Conservation (phyloP, 2,113 vertebrate species). For the Cichladusa arquata region DNA sequence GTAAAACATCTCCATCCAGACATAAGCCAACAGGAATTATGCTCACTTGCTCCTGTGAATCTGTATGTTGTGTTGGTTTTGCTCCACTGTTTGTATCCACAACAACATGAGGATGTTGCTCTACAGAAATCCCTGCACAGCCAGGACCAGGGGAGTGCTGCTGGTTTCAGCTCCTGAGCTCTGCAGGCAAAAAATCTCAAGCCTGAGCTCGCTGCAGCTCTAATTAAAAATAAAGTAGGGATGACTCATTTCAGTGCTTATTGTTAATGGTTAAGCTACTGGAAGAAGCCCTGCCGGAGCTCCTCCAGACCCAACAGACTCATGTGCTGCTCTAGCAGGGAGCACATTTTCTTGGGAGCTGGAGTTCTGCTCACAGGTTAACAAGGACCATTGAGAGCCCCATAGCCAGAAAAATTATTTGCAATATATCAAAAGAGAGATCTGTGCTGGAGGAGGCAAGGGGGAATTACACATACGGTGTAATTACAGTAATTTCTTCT, state of each 20-base stretch:
- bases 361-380: background rate
- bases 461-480: background rate
- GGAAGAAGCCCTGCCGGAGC: conserved; percentile 23
- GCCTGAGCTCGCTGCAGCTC: conserved; percentile 11
- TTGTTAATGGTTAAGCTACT: conserved; percentile 46
- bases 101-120: background rate
- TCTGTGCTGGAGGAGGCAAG: background rate
- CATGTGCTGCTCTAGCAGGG: background rate
- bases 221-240: conserved; percentile 48
- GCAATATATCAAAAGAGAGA: background rate
- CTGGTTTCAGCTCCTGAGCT: conserved; percentile 22
- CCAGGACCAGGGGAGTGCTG: background rate
- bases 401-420: background rate
- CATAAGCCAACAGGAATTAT: background rate
- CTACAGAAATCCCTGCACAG: background rate
- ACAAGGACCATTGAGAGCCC: background rate
- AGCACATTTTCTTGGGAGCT: background rate
- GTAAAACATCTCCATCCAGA: background rate
- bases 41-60: background rate
- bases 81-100: background rate
- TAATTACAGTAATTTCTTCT: background rate
- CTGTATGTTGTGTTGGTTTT: background rate
- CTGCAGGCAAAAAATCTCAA: conserved; percentile 2
- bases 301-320: background rate
- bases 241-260: conserved; percentile 46